phyloP scores from a whole-genome alignment of 2,888 invertebrate species.

The Phragmatobia fuliginosa region DNA sequence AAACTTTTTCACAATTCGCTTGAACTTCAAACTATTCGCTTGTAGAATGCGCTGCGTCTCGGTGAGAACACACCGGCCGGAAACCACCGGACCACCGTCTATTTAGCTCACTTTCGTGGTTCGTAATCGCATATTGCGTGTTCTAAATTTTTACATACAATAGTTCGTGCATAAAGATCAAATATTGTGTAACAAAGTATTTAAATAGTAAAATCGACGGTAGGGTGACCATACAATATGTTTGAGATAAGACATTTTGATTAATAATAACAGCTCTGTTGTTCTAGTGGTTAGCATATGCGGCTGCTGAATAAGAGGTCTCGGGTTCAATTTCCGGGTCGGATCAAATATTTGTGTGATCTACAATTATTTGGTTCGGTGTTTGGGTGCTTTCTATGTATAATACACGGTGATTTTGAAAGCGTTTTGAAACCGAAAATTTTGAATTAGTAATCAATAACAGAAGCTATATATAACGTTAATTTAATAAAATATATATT shows the following conservation, averaged over 20 bases:
- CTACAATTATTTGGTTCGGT: no score
- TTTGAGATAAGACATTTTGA: not conserved
- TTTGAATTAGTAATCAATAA: no score
- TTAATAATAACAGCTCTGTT: not conserved
- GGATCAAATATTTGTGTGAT: no score
- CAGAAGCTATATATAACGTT: no score
- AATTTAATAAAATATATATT: no score
- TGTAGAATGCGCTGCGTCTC: not conserved
- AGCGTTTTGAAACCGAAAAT: no score
- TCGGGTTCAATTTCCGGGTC: no score
- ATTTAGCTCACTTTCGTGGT: conserved; percentile 7
- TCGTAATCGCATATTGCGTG: not conserved
- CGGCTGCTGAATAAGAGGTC: no score
- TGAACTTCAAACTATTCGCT: not conserved
- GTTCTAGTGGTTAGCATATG: no score
- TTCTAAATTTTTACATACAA: conserved; percentile 26
- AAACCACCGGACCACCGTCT: not conserved
- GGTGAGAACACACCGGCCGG: not conserved
- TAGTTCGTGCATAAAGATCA: conserved; percentile 14
- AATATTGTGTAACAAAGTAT: conserved; percentile 10
- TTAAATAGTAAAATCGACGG: conserved; percentile 3
- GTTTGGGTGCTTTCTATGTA: no score
- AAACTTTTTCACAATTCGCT: not conserved
- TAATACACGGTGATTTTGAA: no score
- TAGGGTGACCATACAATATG: not conserved